Percentiles rank a stretch among this genome's conserved stretches.
Conservation (phyloP, 37 sponge, comb jelly and placozoan genomes). For the Bolinopsis microptera region DNA sequence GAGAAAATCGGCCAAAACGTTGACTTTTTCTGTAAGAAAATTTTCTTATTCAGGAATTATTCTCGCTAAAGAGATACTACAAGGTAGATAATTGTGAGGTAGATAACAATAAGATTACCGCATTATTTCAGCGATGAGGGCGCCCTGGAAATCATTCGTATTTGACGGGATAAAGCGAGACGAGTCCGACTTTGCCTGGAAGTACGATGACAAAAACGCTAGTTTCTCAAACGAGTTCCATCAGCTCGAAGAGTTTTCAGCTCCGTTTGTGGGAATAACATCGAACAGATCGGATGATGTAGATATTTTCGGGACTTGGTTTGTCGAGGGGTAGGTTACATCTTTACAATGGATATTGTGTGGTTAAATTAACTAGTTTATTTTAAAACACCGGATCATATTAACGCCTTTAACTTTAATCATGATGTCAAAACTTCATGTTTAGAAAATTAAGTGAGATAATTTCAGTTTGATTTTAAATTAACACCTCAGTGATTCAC, state of each 20-base stretch:
- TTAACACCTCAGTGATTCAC: neutral
- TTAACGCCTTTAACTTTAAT: too few relatives aligned
- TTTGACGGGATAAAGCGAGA: neutral
- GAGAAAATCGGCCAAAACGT: neutral
- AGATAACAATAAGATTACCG: too few relatives aligned
- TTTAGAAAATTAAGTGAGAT: too few relatives aligned
- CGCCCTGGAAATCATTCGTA: constrained; percentile 13
- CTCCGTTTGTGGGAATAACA: constrained; percentile 37
- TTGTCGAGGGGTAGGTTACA: constrained; percentile 1
- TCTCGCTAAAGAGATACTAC: neutral
- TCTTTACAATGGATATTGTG: too few relatives aligned
- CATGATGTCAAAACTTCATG: too few relatives aligned
- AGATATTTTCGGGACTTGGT: constrained; percentile 41
- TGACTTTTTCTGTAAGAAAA: constrained; percentile 40
- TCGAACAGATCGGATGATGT: neutral
- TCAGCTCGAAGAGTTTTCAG: neutral
- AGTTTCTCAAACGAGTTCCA: constrained; percentile 36
- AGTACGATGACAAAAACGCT: neutral
- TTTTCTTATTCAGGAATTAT: neutral
- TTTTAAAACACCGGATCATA: too few relatives aligned
- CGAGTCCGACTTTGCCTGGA: neutral
- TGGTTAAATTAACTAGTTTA: too few relatives aligned
- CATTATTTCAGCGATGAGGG: neutral
- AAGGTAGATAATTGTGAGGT: too few relatives aligned
- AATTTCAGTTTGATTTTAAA: too few relatives aligned